A percentile compares a stretch with the other conserved stretches of the same genome.
Evolutionary conservation across 2,888 invertebrate species (phyloP).

Genomic region (Digitonthophagus gazella): DNA sequence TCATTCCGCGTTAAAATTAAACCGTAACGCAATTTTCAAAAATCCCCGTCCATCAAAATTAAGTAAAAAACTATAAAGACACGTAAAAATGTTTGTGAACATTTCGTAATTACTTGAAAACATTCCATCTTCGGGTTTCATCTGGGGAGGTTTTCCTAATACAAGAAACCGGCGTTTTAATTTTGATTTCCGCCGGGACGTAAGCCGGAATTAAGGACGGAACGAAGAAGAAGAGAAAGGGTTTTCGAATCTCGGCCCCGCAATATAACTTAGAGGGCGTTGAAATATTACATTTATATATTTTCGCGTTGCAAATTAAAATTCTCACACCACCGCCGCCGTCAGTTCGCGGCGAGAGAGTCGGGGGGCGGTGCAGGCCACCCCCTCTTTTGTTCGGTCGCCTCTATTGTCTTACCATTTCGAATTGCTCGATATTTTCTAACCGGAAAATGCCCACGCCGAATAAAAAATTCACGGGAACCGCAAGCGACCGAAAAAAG

Average conservation of each 20-base stretch:
- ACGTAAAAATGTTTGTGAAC: background rate
- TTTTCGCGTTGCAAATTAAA: conserved; percentile 15
- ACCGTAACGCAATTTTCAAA: background rate
- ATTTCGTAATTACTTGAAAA: background rate
- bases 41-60: too few relatives aligned
- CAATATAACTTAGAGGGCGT: background rate
- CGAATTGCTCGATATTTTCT: background rate
- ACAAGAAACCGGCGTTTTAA: conserved; percentile 42
- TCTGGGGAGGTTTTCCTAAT: background rate
- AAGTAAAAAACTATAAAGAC: background rate
- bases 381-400: background rate
- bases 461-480: too few relatives aligned
- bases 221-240: conserved; percentile 38
- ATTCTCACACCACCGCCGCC: conserved; percentile 4
- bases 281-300: conserved; percentile 18
- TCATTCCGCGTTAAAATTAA: background rate
- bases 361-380: too few relatives aligned
- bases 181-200: conserved; percentile 53
- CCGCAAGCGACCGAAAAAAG: background rate
- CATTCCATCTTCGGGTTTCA: background rate
- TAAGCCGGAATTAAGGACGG: conserved; percentile 48
- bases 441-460: too few relatives aligned
- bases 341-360: too few relatives aligned
- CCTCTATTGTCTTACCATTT: background rate
- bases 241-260: background rate